Base-by-base conservation (phyloP, 2,797 vertebrate species). In the Austrolebias charrua region DNA sequence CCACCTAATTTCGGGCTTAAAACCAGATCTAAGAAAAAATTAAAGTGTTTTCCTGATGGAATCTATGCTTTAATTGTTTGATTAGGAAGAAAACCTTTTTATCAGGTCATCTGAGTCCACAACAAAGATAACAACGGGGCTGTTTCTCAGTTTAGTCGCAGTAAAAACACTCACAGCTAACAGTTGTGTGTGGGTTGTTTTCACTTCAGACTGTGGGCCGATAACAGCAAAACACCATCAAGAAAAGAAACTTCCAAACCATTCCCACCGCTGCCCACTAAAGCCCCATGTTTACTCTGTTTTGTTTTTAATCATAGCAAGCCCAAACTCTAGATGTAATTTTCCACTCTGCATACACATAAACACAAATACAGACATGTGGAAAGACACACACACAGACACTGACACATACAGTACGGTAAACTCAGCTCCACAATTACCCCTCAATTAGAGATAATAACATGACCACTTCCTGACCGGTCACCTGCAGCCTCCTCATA, bases 381-480 rank as follows among this genome's bases (percentile, higher is more conserved):
- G 77, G 67, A 88, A 78, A 80, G 79, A 74, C 71, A 83, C 78
- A 83, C 69, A 82, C 69, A 76, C 72, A 73, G 62, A 78, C 73
- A 69, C 74, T 42, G 49, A 74, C 70, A 65, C 72, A 28, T 79
- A 85, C 79, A 84, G 79, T 85, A 83, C 60, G 55, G 76, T 88
- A 76, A 85, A 83, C 82, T 76, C 78, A 61, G 73, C 80, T 70
- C 85, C 53, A 79, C 85, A 90, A 90, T 90, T 90, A 90, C 87
- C 80, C 88, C 79, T 84, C 81, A 91, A 90, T 91, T 91, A 91
- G 82, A 89, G 87, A 88, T 89, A 91, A 91, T 90, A 88, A 90
- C 89, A 84, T 78, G 86, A 90, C 87, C 87, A 89, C 89, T 90
- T 91, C 89, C 90, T 90, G 88, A 85, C 90, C 90, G 89, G 89